Percentiles rank a stretch among this genome's conserved stretches.
These are phyloP conservation scores for Enteromius anoplus DNA, from an alignment of 2,797 vertebrate genomes.

Conservation along the genomic window DNA sequence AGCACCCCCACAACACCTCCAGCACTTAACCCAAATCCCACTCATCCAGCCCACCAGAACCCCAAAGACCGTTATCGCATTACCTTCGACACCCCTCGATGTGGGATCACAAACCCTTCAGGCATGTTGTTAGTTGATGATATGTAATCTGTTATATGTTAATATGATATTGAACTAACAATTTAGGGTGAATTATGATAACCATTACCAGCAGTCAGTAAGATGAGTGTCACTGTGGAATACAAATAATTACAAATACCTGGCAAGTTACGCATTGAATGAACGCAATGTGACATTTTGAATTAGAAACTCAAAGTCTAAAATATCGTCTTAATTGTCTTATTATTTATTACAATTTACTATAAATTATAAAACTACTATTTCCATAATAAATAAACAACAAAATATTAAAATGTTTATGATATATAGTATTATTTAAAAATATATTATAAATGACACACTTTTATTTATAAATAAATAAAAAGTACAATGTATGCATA, in stretches of 20 bases:
- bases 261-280: neutral
- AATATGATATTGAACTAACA: constrained; percentile 14
- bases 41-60: constrained; percentile 42
- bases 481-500: too few species aligned
- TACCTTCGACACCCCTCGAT: constrained; percentile 8
- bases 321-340: neutral
- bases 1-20: constrained; percentile 38
- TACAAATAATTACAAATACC: neutral
- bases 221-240: neutral
- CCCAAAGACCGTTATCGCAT: constrained; percentile 56
- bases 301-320: neutral
- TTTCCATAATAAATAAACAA: neutral
- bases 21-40: constrained; percentile 71
- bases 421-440: neutral
- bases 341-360: neutral
- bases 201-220: neutral
- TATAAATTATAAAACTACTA: neutral
- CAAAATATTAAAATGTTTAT: neutral
- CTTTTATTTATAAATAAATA: neutral
- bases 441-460: neutral
- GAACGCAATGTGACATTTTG: neutral
- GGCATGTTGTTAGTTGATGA: neutral
- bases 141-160: neutral
- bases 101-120: constrained; percentile 1
- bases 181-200: neutral